Evolutionary conservation across 1,140 invertebrate species (phyloP).

Genomic region (Drosophila orosa): DNA sequence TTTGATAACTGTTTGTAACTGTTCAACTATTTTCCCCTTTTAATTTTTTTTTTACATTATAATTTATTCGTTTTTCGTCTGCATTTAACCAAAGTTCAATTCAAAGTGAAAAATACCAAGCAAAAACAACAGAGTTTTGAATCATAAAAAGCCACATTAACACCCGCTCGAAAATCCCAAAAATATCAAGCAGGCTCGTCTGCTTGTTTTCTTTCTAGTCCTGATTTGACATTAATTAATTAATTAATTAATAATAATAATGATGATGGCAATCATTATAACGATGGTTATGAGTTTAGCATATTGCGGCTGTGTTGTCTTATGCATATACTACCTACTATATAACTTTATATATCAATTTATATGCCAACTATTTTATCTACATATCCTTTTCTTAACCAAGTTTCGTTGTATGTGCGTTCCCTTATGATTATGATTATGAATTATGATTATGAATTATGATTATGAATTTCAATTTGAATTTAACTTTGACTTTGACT

Average conservation of each 20-base stretch:
- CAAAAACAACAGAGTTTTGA: slow-evolving; percentile 34
- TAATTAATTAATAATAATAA: slow-evolving; percentile 43
- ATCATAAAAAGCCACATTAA: slow-evolving; percentile 49
- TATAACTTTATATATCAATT: slow-evolving; percentile 69
- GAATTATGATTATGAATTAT: slow-evolving; percentile 8
- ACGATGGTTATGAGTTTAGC: slow-evolving; percentile 73
- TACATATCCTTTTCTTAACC: slow-evolving; percentile 57
- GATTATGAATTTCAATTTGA: slow-evolving; percentile 2
- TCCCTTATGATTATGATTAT: slow-evolving; percentile 53
- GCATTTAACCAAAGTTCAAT: slow-evolving; percentile 64
- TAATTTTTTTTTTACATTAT: slow-evolving; percentile 21
- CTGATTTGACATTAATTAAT: slow-evolving; percentile 62
- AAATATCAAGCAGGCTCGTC: slow-evolving; percentile 45
- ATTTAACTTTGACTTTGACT: slow-evolving; percentile 11
- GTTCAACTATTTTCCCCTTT: slow-evolving; percentile 9
- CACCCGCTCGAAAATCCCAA: slow-evolving; percentile 53
- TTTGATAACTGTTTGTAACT: slow-evolving; percentile 69
- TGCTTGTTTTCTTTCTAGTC: slow-evolving; percentile 66
- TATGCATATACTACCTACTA: slow-evolving; percentile 77
- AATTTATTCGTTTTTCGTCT: slow-evolving; percentile 45
- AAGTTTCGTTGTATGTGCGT: slow-evolving; percentile 74
- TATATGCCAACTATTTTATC: slow-evolving; percentile 61
- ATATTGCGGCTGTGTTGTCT: slow-evolving; percentile 82
- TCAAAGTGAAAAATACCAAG: slow-evolving; percentile 46
- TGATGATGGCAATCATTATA: slow-evolving; percentile 50